Evolutionary conservation across 2,888 invertebrate genomes (phyloP).

Genomic region (Zele albiditarsus): DNA sequence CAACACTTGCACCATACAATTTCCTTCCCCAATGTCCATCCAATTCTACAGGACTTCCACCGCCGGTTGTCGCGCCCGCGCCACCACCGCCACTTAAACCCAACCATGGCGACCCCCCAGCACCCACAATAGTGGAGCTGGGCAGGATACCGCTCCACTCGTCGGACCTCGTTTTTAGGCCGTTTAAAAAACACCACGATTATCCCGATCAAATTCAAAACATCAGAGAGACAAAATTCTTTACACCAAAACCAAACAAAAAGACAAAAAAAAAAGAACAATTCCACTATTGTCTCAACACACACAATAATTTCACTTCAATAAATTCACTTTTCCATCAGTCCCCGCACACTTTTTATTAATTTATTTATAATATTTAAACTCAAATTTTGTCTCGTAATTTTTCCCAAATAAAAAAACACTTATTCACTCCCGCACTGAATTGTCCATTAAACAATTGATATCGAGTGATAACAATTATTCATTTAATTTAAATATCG

Average conservation of each 20-base stretch:
- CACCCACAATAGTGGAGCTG: constrained; percentile 73
- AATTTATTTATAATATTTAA: no score
- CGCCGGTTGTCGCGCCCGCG: constrained; percentile 66
- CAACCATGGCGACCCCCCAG: constrained; percentile 72
- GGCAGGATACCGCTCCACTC: constrained; percentile 73
- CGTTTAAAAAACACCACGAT: constrained; percentile 58
- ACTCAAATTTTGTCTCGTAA: no score
- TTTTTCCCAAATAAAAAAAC: no score
- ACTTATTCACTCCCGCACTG: neutral
- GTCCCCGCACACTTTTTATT: no score
- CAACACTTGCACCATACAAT: constrained; percentile 69
- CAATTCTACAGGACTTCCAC: constrained; percentile 70
- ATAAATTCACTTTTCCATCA: no score
- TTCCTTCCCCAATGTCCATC: constrained; percentile 71
- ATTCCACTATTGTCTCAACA: neutral
- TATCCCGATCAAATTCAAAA: constrained; percentile 61
- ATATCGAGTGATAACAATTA: no score
- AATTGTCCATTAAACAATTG: neutral
- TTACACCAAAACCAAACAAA: neutral
- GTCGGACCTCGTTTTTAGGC: constrained; percentile 72
- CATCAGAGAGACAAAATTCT: neutral
- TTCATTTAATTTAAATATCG: no score
- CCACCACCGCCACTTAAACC: constrained; percentile 70
- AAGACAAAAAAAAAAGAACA: neutral
- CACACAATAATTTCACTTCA: no score